Evolutionary conservation across 2,113 vertebrate species (phyloP).

Genomic region (Oryzias javanicus): DNA sequence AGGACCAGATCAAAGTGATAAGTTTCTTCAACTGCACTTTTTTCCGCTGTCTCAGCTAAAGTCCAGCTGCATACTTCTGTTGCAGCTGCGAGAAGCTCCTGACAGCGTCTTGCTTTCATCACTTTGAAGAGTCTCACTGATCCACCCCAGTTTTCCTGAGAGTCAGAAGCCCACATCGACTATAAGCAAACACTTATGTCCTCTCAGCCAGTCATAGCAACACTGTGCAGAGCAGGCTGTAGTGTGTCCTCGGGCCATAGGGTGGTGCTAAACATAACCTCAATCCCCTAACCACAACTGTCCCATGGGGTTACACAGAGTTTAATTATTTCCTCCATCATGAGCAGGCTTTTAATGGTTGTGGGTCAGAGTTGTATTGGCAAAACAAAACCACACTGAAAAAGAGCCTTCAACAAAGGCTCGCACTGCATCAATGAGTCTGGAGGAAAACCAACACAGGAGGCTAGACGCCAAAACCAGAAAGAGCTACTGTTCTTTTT

Average conservation of each 20-base stretch:
- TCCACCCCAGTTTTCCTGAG: not conserved
- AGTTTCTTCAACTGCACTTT: conserved; percentile 2
- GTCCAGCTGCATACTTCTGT: not conserved
- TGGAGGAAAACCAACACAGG: not conserved
- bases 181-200: not conserved
- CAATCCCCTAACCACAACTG: not conserved
- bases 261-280: conserved; percentile 51
- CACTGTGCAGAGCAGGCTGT: not conserved
- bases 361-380: conserved; percentile 1
- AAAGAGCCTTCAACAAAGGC: not conserved
- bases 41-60: conserved; percentile 30
- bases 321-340: not conserved
- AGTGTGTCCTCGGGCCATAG: conserved; percentile 33
- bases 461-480: not conserved
- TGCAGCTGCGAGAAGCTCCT: conserved; percentile 7
- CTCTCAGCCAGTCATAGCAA: not conserved
- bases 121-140: not conserved
- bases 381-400: not conserved
- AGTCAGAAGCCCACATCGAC: not conserved
- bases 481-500: not conserved
- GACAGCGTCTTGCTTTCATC: not conserved
- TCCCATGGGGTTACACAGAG: not conserved
- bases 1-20: conserved; percentile 31
- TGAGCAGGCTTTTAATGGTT: not conserved
- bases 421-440: not conserved